phyloP scores from a whole-genome alignment of 2,113 vertebrate species.

The Anoplopoma fimbria region DNA sequence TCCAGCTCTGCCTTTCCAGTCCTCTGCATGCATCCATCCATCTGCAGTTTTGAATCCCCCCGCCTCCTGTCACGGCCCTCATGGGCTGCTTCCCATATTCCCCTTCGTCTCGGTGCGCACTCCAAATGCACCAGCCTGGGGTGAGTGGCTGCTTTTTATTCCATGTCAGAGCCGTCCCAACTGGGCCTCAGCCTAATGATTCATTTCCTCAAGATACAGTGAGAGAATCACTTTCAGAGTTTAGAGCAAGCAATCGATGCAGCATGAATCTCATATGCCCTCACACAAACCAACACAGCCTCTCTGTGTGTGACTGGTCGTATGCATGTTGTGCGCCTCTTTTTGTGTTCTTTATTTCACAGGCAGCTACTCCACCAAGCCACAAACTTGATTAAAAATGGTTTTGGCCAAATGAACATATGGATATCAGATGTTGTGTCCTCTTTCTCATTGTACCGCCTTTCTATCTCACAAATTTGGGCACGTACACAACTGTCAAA shows the following conservation, averaged over 20 bases:
- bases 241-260: slow-evolving; percentile 49
- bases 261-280: slow-evolving; percentile 42
- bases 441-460: slow-evolving; percentile 18
- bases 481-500: slow-evolving; percentile 11
- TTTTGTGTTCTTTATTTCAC: slow-evolving; percentile 49
- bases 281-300: slow-evolving; percentile 40
- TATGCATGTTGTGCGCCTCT: slow-evolving; percentile 21
- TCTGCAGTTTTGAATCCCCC: slow-evolving; percentile 17
- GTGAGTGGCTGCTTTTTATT: slow-evolving; percentile 79
- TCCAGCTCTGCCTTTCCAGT: slow-evolving; percentile 20
- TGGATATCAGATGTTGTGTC: slow-evolving; percentile 72
- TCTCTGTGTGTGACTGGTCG: background rate
- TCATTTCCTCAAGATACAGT: slow-evolving; percentile 79
- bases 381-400: slow-evolving; percentile 65
- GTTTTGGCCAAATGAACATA: slow-evolving; percentile 58
- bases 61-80: slow-evolving; percentile 28
- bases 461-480: slow-evolving; percentile 15
- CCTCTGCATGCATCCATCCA: slow-evolving; percentile 10
- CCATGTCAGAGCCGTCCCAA: slow-evolving; percentile 70
- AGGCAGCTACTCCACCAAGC: slow-evolving; percentile 53
- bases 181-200: slow-evolving; percentile 76
- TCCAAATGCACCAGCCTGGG: slow-evolving; percentile 67
- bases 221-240: slow-evolving; percentile 79
- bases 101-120: slow-evolving; percentile 52
- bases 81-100: slow-evolving; percentile 66